Percentiles rank a stretch among this genome's conserved stretches.
These are phyloP conservation scores for Sinelater perroti DNA, from an alignment of 2,888 invertebrate genomes.

Conservation along the genomic window DNA sequence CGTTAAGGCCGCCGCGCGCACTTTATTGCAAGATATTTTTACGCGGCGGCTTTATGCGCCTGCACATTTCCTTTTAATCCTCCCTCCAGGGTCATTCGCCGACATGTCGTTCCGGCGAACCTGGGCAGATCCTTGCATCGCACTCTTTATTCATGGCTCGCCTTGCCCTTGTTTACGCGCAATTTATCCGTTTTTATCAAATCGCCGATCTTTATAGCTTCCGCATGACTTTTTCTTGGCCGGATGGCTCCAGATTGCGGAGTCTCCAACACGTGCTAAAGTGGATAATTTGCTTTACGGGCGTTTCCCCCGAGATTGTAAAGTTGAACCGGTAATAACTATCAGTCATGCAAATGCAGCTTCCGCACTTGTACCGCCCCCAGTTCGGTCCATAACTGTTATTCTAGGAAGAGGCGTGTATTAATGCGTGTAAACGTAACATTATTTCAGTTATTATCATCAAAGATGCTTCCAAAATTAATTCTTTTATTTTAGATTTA, in stretches of 20 bases:
- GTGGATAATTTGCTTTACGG: constrained; percentile 20
- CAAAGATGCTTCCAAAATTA: too few species aligned
- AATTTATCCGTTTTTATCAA: constrained; percentile 42
- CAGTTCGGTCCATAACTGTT: too few species aligned
- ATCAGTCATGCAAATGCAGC: constrained; percentile 9
- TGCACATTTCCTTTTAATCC: constrained; percentile 6
- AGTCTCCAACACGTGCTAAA: constrained; percentile 21
- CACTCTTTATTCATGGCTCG: constrained; percentile 26
- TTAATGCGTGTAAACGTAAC: too few species aligned
- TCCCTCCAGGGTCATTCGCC: constrained; percentile 4
- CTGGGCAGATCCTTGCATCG: constrained; percentile 15
- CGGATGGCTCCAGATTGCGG: constrained; percentile 35
- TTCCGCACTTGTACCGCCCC: background rate
- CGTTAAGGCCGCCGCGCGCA: constrained; percentile 7
- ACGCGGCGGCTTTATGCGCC: constrained; percentile 5
- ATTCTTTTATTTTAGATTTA: too few species aligned
- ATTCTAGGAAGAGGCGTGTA: too few species aligned
- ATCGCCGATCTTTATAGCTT: constrained; percentile 41
- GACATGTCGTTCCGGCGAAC: constrained; percentile 17
- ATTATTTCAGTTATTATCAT: too few species aligned
- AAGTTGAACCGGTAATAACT: constrained; percentile 2
- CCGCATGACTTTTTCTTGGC: constrained; percentile 40
- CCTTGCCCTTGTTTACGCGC: constrained; percentile 38
- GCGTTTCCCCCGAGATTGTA: background rate
- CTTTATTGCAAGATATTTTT: constrained; percentile 15